Evolutionary conservation across 2,888 invertebrate species (phyloP), one percentile per base, ranked within the genome.

Genomic region (Capitulum mitella): DNA sequence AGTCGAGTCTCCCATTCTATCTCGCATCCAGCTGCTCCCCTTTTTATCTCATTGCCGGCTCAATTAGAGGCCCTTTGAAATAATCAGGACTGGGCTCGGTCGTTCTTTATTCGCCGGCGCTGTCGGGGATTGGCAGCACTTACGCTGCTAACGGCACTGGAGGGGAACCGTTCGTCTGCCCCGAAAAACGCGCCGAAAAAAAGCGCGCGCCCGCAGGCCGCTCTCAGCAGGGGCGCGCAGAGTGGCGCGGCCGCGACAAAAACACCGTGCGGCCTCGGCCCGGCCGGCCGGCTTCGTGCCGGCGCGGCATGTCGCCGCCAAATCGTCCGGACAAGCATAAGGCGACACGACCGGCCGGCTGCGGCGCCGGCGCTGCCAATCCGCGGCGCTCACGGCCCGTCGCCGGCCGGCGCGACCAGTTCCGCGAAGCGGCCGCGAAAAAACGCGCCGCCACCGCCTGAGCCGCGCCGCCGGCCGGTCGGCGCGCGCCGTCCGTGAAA

Each of bases 41-140:
- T 16, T 34, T 34, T 64, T 64, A 64, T 64, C 40, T 26, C 70
- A 70, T 70, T 70, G 70, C 70, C 40, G 70, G 70, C 70, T 70
- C 70, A 70, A 70, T 70, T 70, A 70, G 70, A 64, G 70, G 12
- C 37, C 40, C 70, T 37, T 70, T 70, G 70, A 70, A 70, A 37
- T 70, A 70, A 40, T 37, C 70, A 26, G 70, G 10, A 19, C 37
- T 5, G 40, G 8, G 40, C 26, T 64, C 19, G 34, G 64, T 22
- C 58, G 3, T 19, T 29, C 64, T 34, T 37, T 34, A 37, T 37
- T 64, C 70, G 70, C 70, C 10, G 26, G 70, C 8, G 70, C 70
- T 2, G 40, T 10, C 26, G 12, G 6, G 37, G 70, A 70, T 70
- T 70, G 70, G 70, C 70, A 70, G 70, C 70, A 70, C 70, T 70